phyloP scores from a whole-genome alignment of 2,113 vertebrate genomes.

The Lasiurus cinereus region DNA sequence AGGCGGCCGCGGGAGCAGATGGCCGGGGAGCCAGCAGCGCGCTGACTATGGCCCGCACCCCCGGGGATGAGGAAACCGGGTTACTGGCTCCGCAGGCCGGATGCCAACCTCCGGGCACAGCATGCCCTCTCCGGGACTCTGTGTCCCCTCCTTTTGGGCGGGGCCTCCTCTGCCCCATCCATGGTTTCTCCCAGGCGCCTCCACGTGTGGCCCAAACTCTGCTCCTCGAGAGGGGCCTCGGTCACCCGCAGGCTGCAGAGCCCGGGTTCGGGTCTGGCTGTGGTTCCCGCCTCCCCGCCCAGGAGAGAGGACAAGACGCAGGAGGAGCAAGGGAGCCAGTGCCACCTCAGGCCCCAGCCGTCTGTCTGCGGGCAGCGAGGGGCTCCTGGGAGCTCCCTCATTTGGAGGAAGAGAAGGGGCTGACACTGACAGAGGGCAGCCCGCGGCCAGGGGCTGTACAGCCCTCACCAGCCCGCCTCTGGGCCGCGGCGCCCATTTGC shows the following conservation, averaged over 20 bases:
- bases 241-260: neutral
- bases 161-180: neutral
- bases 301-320: neutral
- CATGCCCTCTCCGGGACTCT: neutral
- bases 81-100: neutral
- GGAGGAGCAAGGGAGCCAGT: neutral
- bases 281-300: neutral
- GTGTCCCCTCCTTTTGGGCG: neutral
- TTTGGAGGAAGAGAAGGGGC: neutral
- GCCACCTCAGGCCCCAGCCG: neutral
- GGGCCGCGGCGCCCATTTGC: neutral
- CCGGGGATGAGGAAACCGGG: neutral
- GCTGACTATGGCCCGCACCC: neutral
- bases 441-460: neutral
- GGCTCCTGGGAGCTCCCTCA: neutral
- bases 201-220: neutral
- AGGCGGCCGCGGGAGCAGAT: conserved; percentile 45
- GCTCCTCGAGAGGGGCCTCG: neutral
- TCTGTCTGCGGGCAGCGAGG: neutral
- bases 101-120: neutral
- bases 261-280: neutral
- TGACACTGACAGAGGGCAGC: neutral
- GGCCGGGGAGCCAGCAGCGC: conserved; percentile 55
- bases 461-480: neutral
- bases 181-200: neutral